These are phyloP conservation scores for Neosilurus hyrtlii DNA, from an alignment of 2,797 vertebrate species.

Conservation along the genomic window DNA sequence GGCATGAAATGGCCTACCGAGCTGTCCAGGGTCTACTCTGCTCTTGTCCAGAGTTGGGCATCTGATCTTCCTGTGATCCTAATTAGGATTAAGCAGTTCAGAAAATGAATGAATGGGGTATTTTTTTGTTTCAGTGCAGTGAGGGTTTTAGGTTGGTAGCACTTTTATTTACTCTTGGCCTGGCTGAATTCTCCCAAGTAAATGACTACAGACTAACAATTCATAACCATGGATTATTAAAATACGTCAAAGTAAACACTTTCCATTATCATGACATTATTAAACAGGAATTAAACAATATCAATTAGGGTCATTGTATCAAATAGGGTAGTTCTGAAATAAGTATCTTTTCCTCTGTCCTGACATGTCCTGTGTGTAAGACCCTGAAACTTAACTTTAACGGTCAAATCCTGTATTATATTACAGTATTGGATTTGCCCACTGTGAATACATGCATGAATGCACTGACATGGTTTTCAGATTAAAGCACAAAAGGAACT, in stretches of 20 bases:
- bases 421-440: neutral
- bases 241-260: neutral
- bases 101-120: too few relatives aligned
- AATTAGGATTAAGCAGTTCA: too few relatives aligned
- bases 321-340: neutral
- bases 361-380: conserved; percentile 3
- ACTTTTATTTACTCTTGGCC: neutral
- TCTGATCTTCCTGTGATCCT: too few relatives aligned
- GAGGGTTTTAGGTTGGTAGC: neutral
- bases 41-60: too few relatives aligned
- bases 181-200: neutral
- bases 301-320: neutral
- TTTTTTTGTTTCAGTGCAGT: neutral
- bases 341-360: neutral
- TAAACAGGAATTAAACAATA: neutral
- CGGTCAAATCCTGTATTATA: neutral
- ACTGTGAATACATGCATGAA: neutral
- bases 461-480: neutral
- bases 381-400: neutral
- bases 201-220: neutral
- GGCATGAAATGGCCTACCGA: too few relatives aligned
- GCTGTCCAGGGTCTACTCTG: too few relatives aligned
- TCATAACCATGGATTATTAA: neutral
- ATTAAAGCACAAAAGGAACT: conserved; percentile 3
- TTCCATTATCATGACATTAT: neutral